Evolutionary conservation across 2,888 invertebrate species (phyloP).

Genomic region (Tachina grossa): DNA sequence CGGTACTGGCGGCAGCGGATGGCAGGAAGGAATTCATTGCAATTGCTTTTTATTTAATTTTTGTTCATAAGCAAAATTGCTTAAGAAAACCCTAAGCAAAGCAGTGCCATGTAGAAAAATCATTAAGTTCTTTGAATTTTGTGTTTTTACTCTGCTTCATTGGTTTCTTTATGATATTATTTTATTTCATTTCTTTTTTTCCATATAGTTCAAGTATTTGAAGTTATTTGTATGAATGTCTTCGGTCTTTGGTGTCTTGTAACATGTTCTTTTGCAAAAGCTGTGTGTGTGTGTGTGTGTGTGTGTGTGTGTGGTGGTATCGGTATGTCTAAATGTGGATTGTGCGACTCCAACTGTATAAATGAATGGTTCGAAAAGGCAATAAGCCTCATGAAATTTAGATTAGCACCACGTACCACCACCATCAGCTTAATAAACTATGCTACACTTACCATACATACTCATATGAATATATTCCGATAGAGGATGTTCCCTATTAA

Average conservation of each 20-base stretch:
- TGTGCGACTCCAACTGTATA: conserved; percentile 24
- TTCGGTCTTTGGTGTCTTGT: conserved; percentile 14
- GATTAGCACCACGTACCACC: conserved; percentile 68
- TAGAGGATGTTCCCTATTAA: conserved; percentile 22
- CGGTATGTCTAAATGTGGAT: not conserved
- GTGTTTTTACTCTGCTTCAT: conserved; percentile 42
- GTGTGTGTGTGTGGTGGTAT: not conserved
- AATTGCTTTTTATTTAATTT: conserved; percentile 27
- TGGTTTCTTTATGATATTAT: conserved; percentile 34
- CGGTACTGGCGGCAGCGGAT: not conserved
- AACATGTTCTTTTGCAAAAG: conserved; percentile 14
- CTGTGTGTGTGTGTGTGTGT: not conserved
- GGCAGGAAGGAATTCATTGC: conserved; percentile 52
- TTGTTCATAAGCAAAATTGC: conserved; percentile 33
- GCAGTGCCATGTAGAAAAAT: conserved; percentile 48
- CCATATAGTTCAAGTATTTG: conserved; percentile 30
- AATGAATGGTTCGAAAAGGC: conserved; percentile 55
- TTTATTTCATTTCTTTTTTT: not conserved
- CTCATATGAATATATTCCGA: not conserved
- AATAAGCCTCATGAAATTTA: conserved; percentile 70
- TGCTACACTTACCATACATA: conserved; percentile 29
- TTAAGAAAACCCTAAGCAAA: conserved; percentile 38
- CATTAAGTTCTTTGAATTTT: conserved; percentile 57
- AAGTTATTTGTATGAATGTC: conserved; percentile 2
- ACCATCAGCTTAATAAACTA: conserved; percentile 43